Evolutionary conservation across 1,140 invertebrate species (phyloP).

Genomic region (Ceratina calcarata): DNA sequence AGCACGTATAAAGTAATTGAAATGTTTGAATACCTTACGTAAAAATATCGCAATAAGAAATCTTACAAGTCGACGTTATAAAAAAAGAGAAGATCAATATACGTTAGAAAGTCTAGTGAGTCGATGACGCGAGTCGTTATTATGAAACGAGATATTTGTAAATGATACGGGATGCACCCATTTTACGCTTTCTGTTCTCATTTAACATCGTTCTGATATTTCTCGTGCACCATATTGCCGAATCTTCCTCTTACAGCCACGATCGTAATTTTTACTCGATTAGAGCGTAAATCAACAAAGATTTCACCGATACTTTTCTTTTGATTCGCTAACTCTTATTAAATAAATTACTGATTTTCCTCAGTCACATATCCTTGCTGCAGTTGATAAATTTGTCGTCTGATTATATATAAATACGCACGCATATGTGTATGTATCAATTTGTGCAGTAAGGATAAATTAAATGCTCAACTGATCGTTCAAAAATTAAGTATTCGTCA

Average conservation of each 20-base stretch:
- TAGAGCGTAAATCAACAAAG: slow-evolving; percentile 6
- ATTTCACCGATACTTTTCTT: background rate
- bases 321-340: background rate
- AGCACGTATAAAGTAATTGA: slow-evolving; percentile 45
- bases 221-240: slow-evolving; percentile 31
- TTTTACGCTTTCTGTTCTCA: slow-evolving; percentile 25
- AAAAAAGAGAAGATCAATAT: slow-evolving; percentile 30
- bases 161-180: slow-evolving; percentile 36
- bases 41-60: slow-evolving; percentile 48
- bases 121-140: slow-evolving; percentile 45
- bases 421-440: background rate
- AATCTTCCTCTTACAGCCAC: slow-evolving; percentile 11
- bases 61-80: slow-evolving; percentile 54
- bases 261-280: slow-evolving; percentile 3
- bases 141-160: slow-evolving; percentile 39
- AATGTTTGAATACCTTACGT: slow-evolving; percentile 48
- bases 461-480: background rate
- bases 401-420: background rate
- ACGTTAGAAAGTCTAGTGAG: slow-evolving; percentile 38
- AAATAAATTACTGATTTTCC: background rate
- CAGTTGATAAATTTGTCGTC: background rate
- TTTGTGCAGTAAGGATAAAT: background rate
- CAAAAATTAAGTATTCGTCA: background rate
- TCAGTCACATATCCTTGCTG: background rate
- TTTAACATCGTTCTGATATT: slow-evolving; percentile 24